Conservation (phyloP, 2,797 vertebrate genomes). For the Takifugu rubripes region DNA sequence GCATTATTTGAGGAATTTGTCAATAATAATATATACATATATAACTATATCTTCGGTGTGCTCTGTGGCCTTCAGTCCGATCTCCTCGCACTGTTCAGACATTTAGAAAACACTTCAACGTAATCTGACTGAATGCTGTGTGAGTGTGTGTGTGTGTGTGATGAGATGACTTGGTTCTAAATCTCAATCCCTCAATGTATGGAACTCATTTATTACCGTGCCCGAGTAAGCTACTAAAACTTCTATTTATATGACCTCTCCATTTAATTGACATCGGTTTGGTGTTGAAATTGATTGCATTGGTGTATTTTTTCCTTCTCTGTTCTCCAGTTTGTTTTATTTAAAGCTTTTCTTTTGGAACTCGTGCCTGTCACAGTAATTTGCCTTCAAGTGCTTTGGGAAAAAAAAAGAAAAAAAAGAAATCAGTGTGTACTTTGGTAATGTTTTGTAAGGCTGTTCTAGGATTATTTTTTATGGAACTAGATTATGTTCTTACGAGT, state of each 20-base stretch:
- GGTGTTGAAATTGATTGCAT: slow-evolving; percentile 43
- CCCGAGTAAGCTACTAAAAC: slow-evolving; percentile 20
- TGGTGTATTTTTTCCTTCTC: slow-evolving; percentile 23
- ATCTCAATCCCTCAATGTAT: slow-evolving; percentile 49
- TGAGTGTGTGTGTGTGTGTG: background rate
- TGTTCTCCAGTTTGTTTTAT: slow-evolving; percentile 55
- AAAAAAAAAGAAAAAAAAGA: slow-evolving; percentile 50
- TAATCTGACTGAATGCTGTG: slow-evolving; percentile 33
- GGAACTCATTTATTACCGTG: slow-evolving; percentile 26
- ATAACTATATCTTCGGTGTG: slow-evolving; percentile 56
- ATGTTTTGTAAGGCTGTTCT: slow-evolving; percentile 79
- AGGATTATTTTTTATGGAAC: slow-evolving; percentile 79
- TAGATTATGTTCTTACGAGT: slow-evolving; percentile 77
- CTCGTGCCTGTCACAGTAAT: slow-evolving; percentile 73
- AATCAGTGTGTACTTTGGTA: slow-evolving; percentile 73
- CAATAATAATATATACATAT: slow-evolving; percentile 45
- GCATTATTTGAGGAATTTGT: slow-evolving; percentile 37
- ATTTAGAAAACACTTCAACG: slow-evolving; percentile 49
- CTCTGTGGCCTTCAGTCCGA: slow-evolving; percentile 56
- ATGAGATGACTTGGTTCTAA: slow-evolving; percentile 41
- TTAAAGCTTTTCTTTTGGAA: slow-evolving; percentile 68
- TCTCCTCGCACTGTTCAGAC: slow-evolving; percentile 44
- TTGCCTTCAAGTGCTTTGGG: slow-evolving; percentile 74
- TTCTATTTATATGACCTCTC: slow-evolving; percentile 65
- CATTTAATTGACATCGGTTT: slow-evolving; percentile 44